Conservation (phyloP, 2,888 invertebrate genomes). For the Ditula angustiorana region DNA sequence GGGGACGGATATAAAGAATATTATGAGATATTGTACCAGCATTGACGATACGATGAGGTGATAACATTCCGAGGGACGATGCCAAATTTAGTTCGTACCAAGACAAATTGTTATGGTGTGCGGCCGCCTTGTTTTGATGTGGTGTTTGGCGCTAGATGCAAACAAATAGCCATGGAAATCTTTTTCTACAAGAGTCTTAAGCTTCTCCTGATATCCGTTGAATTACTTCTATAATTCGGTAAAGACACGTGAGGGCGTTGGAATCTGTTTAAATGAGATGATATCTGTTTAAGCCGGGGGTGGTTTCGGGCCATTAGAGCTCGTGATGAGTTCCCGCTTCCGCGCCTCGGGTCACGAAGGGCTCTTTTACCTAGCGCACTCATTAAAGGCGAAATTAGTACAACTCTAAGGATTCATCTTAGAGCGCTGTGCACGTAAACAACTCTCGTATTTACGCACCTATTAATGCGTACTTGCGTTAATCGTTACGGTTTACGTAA, state of each 20-base stretch:
- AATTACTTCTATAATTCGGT: constrained; percentile 19
- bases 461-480: constrained; percentile 28
- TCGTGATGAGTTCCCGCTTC: constrained; percentile 74
- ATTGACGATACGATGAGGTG: constrained; percentile 79
- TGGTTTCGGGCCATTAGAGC: constrained; percentile 73
- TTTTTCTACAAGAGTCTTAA: background rate
- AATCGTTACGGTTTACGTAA: constrained; percentile 49
- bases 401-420: constrained; percentile 60
- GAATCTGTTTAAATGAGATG: constrained; percentile 61
- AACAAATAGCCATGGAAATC: background rate
- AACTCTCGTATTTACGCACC: constrained; percentile 50
- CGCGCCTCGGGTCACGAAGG: constrained; percentile 73
- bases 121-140: constrained; percentile 36
- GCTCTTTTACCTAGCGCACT: constrained; percentile 61
- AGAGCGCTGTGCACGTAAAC: constrained; percentile 61
- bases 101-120: constrained; percentile 69
- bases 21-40: constrained; percentile 82
- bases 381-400: constrained; percentile 77
- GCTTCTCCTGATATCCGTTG: background rate
- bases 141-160: background rate
- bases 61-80: constrained; percentile 71
- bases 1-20: constrained; percentile 83
- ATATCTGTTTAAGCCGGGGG: constrained; percentile 70
- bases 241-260: constrained; percentile 56
- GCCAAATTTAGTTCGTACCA: constrained; percentile 66